phyloP scores from a whole-genome alignment of 2,113 vertebrate genomes.

The Pagrus major region DNA sequence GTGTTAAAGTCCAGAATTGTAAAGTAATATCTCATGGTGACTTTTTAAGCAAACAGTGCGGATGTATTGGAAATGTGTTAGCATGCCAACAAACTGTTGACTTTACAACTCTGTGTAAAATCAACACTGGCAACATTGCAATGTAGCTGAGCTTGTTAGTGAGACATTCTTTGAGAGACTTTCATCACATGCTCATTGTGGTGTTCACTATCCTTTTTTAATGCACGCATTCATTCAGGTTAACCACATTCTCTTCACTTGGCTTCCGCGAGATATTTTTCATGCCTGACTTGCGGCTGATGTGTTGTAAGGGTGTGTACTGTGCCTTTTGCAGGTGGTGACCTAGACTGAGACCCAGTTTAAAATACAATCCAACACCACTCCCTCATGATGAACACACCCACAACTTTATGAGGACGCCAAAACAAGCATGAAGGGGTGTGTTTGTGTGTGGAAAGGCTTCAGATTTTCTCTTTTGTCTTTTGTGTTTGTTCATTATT shows the following conservation, averaged over 20 bases:
- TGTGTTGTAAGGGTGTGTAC: slow-evolving; percentile 63
- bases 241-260: slow-evolving; percentile 42
- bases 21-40: slow-evolving; percentile 36
- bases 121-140: not conserved
- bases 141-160: slow-evolving; percentile 14
- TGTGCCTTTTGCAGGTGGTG: slow-evolving; percentile 58
- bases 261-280: slow-evolving; percentile 6
- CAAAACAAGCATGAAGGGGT: slow-evolving; percentile 60
- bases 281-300: slow-evolving; percentile 29
- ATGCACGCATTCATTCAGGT: slow-evolving; percentile 4
- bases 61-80: slow-evolving; percentile 16
- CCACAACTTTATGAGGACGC: slow-evolving; percentile 26
- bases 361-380: slow-evolving; percentile 47
- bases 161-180: not conserved
- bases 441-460: slow-evolving; percentile 49
- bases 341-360: slow-evolving; percentile 42
- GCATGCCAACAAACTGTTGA: slow-evolving; percentile 41
- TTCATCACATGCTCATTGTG: slow-evolving; percentile 4
- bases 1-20: slow-evolving; percentile 67
- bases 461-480: slow-evolving; percentile 44
- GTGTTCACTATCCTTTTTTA: not conserved
- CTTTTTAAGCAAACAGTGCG: slow-evolving; percentile 18
- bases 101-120: slow-evolving; percentile 31
- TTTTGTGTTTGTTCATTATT: slow-evolving; percentile 25
- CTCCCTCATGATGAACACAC: slow-evolving; percentile 57